These are phyloP conservation scores for Bombus fervidus DNA, from an alignment of 1,140 invertebrate species.

Conservation along the genomic window DNA sequence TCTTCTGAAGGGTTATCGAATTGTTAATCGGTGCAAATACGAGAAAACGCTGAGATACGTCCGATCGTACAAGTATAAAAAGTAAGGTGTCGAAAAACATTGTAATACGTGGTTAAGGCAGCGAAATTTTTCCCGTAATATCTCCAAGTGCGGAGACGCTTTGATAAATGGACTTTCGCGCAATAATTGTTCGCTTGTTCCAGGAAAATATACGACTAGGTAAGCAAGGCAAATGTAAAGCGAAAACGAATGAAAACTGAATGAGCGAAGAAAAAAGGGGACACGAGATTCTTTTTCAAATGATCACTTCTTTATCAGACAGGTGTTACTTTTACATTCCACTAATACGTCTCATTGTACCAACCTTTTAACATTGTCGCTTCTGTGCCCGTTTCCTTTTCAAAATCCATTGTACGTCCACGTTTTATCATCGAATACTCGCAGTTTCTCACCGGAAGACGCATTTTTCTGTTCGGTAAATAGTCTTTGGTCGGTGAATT, in stretches of 20 bases:
- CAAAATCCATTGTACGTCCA: neutral
- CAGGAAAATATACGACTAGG: constrained; percentile 27
- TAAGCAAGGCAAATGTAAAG: constrained; percentile 21
- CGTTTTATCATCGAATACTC: neutral
- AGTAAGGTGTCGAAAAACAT: neutral
- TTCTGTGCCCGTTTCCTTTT: neutral
- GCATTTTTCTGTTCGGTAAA: neutral
- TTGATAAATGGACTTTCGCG: constrained; percentile 35
- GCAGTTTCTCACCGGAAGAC: neutral
- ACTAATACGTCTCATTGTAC: neutral
- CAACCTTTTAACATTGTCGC: neutral
- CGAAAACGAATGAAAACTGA: neutral
- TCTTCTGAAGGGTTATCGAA: neutral
- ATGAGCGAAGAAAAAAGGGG: neutral
- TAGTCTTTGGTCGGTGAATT: neutral
- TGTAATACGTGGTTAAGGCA: neutral
- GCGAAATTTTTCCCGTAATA: constrained; percentile 12
- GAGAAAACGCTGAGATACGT: neutral
- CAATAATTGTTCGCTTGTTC: constrained; percentile 28
- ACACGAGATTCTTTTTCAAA: neutral
- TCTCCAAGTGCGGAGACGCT: neutral
- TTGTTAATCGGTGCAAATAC: neutral
- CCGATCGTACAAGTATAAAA: neutral
- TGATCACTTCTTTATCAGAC: constrained; percentile 23
- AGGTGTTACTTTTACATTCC: constrained; percentile 2